Conservation (phyloP, 2,888 invertebrate species). For the Drosophila buzzatii region DNA sequence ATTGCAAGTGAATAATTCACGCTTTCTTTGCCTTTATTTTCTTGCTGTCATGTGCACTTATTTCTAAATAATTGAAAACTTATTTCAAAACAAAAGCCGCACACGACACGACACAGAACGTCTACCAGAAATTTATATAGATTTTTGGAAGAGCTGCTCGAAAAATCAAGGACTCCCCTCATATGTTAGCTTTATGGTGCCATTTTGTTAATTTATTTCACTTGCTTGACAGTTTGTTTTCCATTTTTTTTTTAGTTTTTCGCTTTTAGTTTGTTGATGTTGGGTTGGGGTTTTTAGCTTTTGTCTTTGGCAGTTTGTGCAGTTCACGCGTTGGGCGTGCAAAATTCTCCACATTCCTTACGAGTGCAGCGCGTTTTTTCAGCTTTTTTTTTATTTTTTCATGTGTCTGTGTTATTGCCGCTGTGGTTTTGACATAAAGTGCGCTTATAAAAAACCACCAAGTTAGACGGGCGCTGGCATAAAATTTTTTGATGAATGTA, state of each 20-base stretch:
- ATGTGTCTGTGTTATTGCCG: constrained; percentile 52
- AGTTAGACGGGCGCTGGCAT: constrained; percentile 71
- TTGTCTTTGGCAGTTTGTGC: constrained; percentile 53
- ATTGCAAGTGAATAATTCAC: constrained; percentile 25
- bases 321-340: constrained; percentile 30
- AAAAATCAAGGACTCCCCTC: constrained; percentile 71
- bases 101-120: constrained; percentile 22
- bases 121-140: constrained; percentile 38
- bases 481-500: constrained; percentile 77
- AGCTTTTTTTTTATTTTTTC: constrained; percentile 26
- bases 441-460: constrained; percentile 76
- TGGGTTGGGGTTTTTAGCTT: constrained; percentile 38
- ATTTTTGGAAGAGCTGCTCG: constrained; percentile 29
- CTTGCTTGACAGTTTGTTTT: constrained; percentile 77
- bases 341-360: constrained; percentile 59
- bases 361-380: constrained; percentile 41
- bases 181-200: constrained; percentile 76
- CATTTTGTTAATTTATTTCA: constrained; percentile 79
- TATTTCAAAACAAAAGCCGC: constrained; percentile 53
- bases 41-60: constrained; percentile 70
- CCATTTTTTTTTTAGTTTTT: constrained; percentile 39
- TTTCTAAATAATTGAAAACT: constrained; percentile 78
- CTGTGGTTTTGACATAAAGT: constrained; percentile 80
- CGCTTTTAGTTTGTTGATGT: constrained; percentile 43
- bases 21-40: constrained; percentile 45